Evolutionary conservation across 2,888 invertebrate genomes (phyloP).

Genomic region (Brenthis daphne): DNA sequence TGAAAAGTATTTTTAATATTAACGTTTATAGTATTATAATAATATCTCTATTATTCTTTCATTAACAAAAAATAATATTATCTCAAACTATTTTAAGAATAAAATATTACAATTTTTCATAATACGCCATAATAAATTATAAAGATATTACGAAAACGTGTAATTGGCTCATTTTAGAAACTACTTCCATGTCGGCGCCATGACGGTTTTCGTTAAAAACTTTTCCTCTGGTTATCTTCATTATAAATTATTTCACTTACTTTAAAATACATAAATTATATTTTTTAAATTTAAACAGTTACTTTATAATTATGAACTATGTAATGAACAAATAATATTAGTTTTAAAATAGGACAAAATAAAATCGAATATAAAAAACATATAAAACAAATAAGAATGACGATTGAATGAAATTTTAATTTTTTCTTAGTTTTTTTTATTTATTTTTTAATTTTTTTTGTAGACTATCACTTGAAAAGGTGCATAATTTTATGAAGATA

Average conservation of each 20-base stretch:
- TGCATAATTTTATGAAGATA: too few relatives aligned
- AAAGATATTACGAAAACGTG: not conserved
- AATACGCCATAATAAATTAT: not conserved
- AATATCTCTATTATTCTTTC: too few relatives aligned
- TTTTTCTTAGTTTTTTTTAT: too few relatives aligned
- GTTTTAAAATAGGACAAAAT: not conserved
- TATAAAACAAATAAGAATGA: too few relatives aligned
- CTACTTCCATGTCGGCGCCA: slow-evolving; percentile 2
- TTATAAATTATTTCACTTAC: not conserved
- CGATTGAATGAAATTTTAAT: too few relatives aligned
- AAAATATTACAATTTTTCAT: not conserved
- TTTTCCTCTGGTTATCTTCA: slow-evolving; percentile 1
- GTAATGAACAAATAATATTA: not conserved
- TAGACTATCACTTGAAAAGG: too few relatives aligned
- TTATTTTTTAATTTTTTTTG: too few relatives aligned
- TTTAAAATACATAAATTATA: not conserved
- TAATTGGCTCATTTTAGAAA: slow-evolving; percentile 9
- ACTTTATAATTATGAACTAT: too few relatives aligned
- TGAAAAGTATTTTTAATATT: too few relatives aligned
- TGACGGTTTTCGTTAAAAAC: slow-evolving; percentile 3
- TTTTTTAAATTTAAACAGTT: not conserved
- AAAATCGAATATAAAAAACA: too few relatives aligned
- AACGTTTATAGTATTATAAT: too few relatives aligned
- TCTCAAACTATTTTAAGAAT: not conserved
- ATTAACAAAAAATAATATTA: not conserved